A percentile compares a stretch with the other conserved stretches of the same genome.
Conservation (phyloP, 2,113 vertebrate genomes). For the Dinomys branickii region DNA sequence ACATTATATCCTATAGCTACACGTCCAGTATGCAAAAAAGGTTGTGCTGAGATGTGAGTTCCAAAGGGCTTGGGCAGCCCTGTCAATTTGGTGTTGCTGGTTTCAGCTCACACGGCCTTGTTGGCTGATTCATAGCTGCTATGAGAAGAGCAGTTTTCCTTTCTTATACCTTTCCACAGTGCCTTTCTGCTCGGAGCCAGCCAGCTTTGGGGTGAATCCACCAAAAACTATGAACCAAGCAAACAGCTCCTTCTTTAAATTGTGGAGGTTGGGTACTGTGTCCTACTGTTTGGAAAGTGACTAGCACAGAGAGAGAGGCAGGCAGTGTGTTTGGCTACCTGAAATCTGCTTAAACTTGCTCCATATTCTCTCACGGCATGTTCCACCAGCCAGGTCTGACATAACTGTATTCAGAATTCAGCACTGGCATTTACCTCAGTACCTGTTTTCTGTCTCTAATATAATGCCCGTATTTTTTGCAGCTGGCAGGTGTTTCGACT, state of each 20-base stretch:
- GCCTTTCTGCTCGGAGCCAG: neutral
- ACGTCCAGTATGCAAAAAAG: neutral
- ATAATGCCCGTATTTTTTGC: too few relatives aligned
- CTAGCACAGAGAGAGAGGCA: neutral
- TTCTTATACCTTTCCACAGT: neutral
- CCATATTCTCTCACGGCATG: neutral
- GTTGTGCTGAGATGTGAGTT: neutral
- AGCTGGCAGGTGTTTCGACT: neutral
- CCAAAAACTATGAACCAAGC: neutral
- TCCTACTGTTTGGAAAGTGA: neutral
- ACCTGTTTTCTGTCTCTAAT: neutral
- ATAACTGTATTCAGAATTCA: neutral
- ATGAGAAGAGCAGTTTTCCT: neutral
- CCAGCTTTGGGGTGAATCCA: neutral
- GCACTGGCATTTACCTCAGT: neutral
- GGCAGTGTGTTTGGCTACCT: rapidly evolving
- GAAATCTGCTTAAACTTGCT: neutral
- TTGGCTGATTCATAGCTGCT: neutral
- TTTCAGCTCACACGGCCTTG: neutral
- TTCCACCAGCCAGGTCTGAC: neutral
- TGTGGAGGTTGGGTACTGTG: neutral
- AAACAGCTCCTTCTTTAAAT: neutral
- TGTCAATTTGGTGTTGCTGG: neutral
- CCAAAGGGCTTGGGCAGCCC: neutral
- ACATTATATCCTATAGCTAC: neutral